Evolutionary conservation across 2,113 vertebrate species (phyloP).

Genomic region (Embiotoca jacksoni): DNA sequence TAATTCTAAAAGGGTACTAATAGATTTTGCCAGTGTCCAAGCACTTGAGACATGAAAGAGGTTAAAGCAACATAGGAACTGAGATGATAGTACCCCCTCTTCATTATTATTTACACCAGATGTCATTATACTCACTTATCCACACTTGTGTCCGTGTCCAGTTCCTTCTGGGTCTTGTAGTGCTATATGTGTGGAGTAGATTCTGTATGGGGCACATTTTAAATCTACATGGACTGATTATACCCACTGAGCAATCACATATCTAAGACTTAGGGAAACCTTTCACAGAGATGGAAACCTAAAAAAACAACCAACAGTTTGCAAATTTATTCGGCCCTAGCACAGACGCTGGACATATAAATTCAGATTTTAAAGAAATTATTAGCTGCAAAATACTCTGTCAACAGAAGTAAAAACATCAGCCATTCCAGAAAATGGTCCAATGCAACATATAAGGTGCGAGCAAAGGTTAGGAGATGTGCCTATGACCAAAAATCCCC

Average conservation of each 20-base stretch:
- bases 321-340: no score
- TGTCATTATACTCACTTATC: constrained; percentile 63
- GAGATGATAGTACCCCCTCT: constrained; percentile 66
- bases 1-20: constrained; percentile 77
- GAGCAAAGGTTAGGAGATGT: no score
- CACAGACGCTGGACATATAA: no score
- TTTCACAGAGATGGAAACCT: no score
- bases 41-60: constrained; percentile 80
- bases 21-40: constrained; percentile 79
- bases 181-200: constrained; percentile 16
- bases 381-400: no score
- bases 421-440: no score
- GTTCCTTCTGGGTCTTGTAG: constrained; percentile 21
- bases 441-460: no score
- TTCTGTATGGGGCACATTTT: constrained; percentile 1
- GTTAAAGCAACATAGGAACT: constrained; percentile 71
- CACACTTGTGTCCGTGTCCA: constrained; percentile 42
- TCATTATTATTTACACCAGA: constrained; percentile 63
- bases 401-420: no score
- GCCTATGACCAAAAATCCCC: no score
- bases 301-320: no score
- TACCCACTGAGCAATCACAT: neutral
- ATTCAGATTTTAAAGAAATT: no score
- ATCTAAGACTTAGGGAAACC: neutral
- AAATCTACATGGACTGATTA: neutral